Conservation (phyloP, 2,113 vertebrate species). For the Bufo bufo region DNA sequence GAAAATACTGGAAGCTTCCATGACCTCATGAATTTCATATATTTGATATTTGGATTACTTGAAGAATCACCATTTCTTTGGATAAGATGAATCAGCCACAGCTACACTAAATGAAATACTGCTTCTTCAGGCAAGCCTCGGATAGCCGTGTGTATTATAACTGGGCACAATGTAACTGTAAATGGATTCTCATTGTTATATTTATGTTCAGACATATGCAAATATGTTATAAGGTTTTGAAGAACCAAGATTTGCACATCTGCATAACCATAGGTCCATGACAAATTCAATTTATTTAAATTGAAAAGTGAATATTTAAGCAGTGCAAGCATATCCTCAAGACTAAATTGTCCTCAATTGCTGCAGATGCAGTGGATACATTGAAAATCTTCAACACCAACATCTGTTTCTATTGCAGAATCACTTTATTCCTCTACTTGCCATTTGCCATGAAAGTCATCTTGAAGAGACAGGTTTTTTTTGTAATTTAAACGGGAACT, state of each 20-base stretch:
- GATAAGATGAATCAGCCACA: conserved; percentile 4
- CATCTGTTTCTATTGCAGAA: conserved; percentile 13
- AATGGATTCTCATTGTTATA: conserved; percentile 32
- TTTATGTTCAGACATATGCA: conserved; percentile 34
- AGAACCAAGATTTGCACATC: neutral
- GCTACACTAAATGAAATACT: conserved; percentile 26
- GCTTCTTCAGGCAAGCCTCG: conserved; percentile 7
- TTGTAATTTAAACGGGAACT: neutral
- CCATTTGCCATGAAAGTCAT: neutral
- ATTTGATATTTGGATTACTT: conserved; percentile 1
- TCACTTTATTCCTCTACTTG: neutral
- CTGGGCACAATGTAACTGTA: neutral
- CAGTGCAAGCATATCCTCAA: neutral
- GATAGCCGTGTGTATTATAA: conserved; percentile 8
- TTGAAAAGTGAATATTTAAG: conserved; percentile 23
- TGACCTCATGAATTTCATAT: conserved; percentile 1
- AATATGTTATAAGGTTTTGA: conserved; percentile 5
- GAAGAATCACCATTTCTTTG: conserved; percentile 24
- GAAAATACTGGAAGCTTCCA: neutral
- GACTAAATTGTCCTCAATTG: neutral
- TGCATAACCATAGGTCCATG: conserved; percentile 19
- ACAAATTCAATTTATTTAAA: conserved; percentile 38
- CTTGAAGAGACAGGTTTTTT: neutral
- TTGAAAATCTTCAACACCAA: conserved; percentile 1
- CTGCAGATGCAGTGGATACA: neutral